Conservation (phyloP, 2,113 vertebrate species). For the Lagopus leucura region DNA sequence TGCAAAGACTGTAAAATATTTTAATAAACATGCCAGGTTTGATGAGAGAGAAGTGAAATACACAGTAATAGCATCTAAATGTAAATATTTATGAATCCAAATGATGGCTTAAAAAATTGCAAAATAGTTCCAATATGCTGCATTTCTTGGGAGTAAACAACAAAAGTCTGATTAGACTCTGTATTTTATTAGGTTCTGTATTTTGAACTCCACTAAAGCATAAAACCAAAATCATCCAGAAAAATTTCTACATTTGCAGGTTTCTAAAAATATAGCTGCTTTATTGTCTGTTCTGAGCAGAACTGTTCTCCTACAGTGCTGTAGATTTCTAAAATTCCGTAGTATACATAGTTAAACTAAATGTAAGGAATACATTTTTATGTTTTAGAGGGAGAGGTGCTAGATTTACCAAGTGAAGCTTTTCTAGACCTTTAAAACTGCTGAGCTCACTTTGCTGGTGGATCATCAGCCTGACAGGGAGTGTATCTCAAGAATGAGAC, state of each 20-base stretch:
- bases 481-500: neutral
- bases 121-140: neutral
- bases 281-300: neutral
- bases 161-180: neutral
- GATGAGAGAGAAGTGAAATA: constrained; percentile 10
- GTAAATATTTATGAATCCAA: constrained; percentile 12
- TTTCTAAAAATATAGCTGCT: neutral
- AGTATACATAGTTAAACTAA: neutral
- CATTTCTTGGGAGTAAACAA: neutral
- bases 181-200: neutral
- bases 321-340: neutral
- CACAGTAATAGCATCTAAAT: neutral
- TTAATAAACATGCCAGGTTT: constrained; percentile 21
- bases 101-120: neutral
- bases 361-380: neutral
- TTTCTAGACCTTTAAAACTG: neutral
- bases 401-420: neutral
- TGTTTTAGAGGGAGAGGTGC: neutral
- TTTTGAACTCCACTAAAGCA: neutral
- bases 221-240: neutral
- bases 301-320: neutral
- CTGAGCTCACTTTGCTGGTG: neutral
- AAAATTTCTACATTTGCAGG: neutral
- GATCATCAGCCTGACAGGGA: neutral
- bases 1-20: neutral